A percentile compares a stretch with the other conserved stretches of the same genome.
These are phyloP conservation scores for Smutsia temminckii DNA, from an alignment of 2,797 vertebrate genomes.

Conservation along the genomic window DNA sequence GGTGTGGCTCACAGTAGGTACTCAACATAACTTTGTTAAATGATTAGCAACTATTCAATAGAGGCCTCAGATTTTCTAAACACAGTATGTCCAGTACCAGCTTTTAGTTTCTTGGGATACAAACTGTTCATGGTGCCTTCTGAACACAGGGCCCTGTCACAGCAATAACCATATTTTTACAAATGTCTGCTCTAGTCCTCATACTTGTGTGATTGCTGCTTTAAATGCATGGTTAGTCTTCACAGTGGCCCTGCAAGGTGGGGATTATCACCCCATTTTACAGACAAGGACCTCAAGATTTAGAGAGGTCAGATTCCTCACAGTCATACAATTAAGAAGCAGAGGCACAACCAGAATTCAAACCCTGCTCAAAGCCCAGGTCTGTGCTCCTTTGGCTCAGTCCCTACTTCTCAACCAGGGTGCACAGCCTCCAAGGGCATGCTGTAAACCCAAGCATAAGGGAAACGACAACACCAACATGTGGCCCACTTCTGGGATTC, in stretches of 20 bases:
- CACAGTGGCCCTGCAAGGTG: not conserved
- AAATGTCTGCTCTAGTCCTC: not conserved
- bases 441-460: not conserved
- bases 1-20: not conserved
- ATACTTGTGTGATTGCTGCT: not conserved
- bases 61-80: conserved; percentile 14
- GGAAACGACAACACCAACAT: not conserved
- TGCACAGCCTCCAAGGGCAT: too few species aligned
- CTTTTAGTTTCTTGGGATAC: not conserved
- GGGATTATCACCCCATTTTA: not conserved
- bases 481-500: not conserved
- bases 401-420: not conserved
- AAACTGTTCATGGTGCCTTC: not conserved
- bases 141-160: not conserved
- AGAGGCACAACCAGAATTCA: not conserved
- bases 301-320: conserved; percentile 9
- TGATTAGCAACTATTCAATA: not conserved
- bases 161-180: not conserved
- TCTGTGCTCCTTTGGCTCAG: not conserved
- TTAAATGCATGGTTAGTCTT: not conserved
- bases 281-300: not conserved
- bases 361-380: not conserved
- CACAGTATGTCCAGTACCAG: not conserved
- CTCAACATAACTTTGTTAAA: not conserved
- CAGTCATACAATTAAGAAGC: not conserved